These are phyloP conservation scores for Cryptotermes secundus DNA, from an alignment of 1,140 invertebrate genomes.

Conservation along the genomic window DNA sequence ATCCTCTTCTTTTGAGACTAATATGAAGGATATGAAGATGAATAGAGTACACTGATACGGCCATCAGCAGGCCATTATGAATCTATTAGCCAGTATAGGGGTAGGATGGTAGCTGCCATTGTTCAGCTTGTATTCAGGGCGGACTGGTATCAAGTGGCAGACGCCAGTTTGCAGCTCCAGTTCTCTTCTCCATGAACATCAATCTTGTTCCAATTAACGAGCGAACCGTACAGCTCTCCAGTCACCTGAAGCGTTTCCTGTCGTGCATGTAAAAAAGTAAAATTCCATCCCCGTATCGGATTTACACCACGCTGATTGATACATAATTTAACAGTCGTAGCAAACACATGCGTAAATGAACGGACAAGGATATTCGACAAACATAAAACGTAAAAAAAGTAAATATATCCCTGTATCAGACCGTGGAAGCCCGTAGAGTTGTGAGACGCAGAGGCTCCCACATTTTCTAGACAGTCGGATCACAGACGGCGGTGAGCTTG, in stretches of 20 bases:
- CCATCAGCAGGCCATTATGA: background rate
- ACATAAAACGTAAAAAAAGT: too few relatives aligned
- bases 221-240: background rate
- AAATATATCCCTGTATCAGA: too few relatives aligned
- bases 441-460: too few relatives aligned
- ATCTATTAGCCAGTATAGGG: background rate
- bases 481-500: too few relatives aligned
- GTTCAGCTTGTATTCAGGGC: background rate
- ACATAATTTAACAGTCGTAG: background rate
- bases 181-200: background rate
- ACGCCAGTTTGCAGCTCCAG: background rate
- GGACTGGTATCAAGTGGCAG: background rate
- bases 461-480: too few relatives aligned
- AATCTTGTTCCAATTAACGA: constrained; percentile 5
- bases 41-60: background rate
- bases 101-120: background rate
- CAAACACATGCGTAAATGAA: background rate
- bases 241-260: background rate
- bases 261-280: background rate
- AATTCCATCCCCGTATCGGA: background rate
- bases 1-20: background rate
- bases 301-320: background rate
- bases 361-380: background rate
- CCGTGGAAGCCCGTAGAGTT: too few relatives aligned
- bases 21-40: background rate